Evolutionary conservation across 2,888 invertebrate genomes (phyloP).

Genomic region (Dryobota labecula): DNA sequence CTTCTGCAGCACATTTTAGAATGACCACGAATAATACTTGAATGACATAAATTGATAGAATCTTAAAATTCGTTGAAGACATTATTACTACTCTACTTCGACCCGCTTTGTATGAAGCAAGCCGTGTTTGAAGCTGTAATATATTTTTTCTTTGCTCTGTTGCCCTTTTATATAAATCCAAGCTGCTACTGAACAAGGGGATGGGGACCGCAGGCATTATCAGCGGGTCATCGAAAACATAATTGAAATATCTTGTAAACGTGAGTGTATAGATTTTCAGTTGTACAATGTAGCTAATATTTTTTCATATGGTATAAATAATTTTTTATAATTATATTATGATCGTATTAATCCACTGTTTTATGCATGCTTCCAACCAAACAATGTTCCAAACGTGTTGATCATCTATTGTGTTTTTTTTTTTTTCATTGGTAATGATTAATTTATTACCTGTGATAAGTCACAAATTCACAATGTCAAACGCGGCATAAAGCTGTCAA

Average conservation of each 20-base stretch:
- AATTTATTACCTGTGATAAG: slow-evolving; percentile 29
- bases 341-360: background rate
- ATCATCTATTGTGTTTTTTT: background rate
- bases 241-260: slow-evolving; percentile 76
- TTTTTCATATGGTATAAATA: background rate
- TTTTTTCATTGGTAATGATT: background rate
- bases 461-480: slow-evolving; percentile 45
- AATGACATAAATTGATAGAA: slow-evolving; percentile 57
- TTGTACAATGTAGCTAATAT: background rate
- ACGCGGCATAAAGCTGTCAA: slow-evolving; percentile 47
- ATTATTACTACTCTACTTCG: slow-evolving; percentile 54
- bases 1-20: slow-evolving; percentile 86
- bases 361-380: background rate
- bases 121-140: slow-evolving; percentile 45
- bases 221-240: slow-evolving; percentile 73
- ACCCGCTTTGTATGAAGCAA: slow-evolving; percentile 23
- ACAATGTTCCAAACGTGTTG: background rate
- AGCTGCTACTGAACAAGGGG: slow-evolving; percentile 15
- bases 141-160: slow-evolving; percentile 23
- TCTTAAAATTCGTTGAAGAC: slow-evolving; percentile 55
- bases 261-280: slow-evolving; percentile 15
- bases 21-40: slow-evolving; percentile 64
- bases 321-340: background rate
- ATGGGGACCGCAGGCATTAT: slow-evolving; percentile 63
- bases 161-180: slow-evolving; percentile 58